Conservation (phyloP, 2,113 vertebrate genomes). For the Cervus canadensis region DNA sequence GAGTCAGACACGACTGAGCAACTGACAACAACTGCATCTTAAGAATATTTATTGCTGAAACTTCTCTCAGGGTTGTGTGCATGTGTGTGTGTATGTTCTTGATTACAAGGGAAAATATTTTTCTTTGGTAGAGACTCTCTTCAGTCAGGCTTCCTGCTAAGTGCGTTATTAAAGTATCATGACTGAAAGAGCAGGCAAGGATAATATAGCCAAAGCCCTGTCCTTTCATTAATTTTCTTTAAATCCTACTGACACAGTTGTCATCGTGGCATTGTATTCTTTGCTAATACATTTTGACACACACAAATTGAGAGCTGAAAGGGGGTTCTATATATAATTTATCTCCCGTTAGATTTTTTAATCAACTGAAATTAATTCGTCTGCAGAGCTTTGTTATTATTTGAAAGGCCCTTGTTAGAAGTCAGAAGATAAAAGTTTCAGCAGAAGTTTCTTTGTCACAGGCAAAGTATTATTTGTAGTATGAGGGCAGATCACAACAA, state of each 20-base stretch:
- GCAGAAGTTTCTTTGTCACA: not conserved
- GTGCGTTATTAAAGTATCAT: not conserved
- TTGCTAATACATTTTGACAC: not conserved
- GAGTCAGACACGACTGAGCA: not conserved
- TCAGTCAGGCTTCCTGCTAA: not conserved
- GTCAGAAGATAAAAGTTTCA: not conserved
- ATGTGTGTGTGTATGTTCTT: not conserved
- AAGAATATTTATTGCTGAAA: not conserved
- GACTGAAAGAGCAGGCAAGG: not conserved
- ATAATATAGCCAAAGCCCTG: not conserved
- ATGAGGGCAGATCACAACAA: not conserved
- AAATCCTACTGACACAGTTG: not conserved
- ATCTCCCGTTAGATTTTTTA: not conserved
- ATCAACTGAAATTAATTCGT: not conserved
- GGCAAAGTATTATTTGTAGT: not conserved
- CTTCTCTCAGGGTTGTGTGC: not conserved
- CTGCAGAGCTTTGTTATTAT: not conserved
- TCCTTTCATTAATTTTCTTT: slow-evolving; percentile 5
- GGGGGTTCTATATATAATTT: not conserved
- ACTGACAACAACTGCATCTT: not conserved
- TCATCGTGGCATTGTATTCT: not conserved
- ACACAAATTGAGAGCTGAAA: not conserved
- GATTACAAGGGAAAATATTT: not conserved
- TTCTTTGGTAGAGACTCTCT: not conserved
- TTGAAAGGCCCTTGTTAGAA: not conserved